phyloP scores from a whole-genome alignment of 1,140 invertebrate genomes.

The Leucophenga varia region DNA sequence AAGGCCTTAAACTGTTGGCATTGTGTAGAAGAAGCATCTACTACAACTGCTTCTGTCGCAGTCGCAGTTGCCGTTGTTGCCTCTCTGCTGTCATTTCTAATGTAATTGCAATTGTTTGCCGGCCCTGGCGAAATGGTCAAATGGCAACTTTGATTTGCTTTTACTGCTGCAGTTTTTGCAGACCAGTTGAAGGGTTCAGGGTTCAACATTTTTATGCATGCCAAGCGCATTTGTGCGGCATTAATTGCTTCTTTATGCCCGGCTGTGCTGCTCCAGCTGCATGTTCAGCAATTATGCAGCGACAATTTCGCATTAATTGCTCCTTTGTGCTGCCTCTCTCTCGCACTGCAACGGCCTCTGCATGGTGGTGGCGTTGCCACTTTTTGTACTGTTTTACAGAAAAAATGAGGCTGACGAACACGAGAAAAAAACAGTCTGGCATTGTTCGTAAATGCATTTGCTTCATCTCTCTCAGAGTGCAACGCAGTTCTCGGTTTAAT shows the following conservation, averaged over 20 bases:
- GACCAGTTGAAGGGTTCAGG: neutral
- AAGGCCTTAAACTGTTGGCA: slow-evolving; percentile 14
- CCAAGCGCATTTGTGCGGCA: slow-evolving; percentile 48
- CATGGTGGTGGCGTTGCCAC: slow-evolving; percentile 7
- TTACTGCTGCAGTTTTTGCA: slow-evolving; percentile 29
- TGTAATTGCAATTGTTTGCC: slow-evolving; percentile 51
- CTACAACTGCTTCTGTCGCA: neutral
- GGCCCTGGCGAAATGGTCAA: slow-evolving; percentile 12
- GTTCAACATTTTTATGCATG: slow-evolving; percentile 48
- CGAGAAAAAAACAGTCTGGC: slow-evolving; percentile 23
- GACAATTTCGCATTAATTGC: slow-evolving; percentile 47
- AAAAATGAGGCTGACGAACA: slow-evolving; percentile 3
- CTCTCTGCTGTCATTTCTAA: slow-evolving; percentile 32
- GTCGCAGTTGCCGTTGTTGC: slow-evolving; percentile 1
- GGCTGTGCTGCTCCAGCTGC: slow-evolving; percentile 14
- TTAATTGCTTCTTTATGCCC: slow-evolving; percentile 52
- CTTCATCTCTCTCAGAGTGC: slow-evolving; percentile 1
- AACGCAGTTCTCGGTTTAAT: slow-evolving; percentile 33
- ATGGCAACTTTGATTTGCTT: slow-evolving; percentile 9
- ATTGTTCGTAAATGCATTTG: slow-evolving; percentile 37
- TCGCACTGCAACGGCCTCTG: neutral
- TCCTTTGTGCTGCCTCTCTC: slow-evolving; percentile 42
- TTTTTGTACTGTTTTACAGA: slow-evolving; percentile 16
- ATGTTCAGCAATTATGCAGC: slow-evolving; percentile 46
- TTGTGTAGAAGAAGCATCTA: no score